These are phyloP conservation scores for Sebastes flavidus DNA, from an alignment of 2,797 vertebrate species.

Conservation along the genomic window DNA sequence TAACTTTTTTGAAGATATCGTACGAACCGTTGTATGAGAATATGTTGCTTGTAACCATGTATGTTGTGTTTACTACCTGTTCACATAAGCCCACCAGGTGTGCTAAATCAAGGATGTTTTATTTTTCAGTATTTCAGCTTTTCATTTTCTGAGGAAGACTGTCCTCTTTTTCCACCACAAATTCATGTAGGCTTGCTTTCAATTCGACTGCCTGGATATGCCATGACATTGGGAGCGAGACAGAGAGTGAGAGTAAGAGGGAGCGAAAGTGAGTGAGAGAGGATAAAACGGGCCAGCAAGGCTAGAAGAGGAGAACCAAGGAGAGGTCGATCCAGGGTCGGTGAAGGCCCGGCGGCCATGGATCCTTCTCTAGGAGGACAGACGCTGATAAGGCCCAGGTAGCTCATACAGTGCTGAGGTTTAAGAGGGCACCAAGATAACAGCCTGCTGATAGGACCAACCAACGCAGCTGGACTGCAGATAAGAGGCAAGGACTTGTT, in stretches of 20 bases:
- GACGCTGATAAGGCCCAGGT: conserved; percentile 78
- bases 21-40: background rate
- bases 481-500: conserved; percentile 81
- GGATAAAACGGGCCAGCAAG: conserved; percentile 47
- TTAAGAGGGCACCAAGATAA: conserved; percentile 79
- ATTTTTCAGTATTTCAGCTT: background rate
- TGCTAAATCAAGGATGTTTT: background rate
- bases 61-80: background rate
- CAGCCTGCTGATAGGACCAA: conserved; percentile 73
- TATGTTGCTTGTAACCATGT: background rate
- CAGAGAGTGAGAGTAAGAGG: conserved; percentile 9
- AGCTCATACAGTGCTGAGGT: conserved; percentile 74
- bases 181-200: conserved; percentile 3
- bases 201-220: background rate
- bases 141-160: background rate
- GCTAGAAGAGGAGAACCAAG: conserved; percentile 61
- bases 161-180: background rate
- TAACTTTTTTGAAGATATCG: no score
- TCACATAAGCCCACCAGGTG: background rate
- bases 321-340: conserved; percentile 72
- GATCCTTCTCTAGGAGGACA: conserved; percentile 75
- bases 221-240: conserved; percentile 52
- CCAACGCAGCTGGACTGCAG: conserved; percentile 74
- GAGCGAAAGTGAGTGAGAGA: conserved; percentile 6
- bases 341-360: conserved; percentile 72